Evolutionary conservation across 1,140 invertebrate species (phyloP).

Genomic region (Orchesella cincta): DNA sequence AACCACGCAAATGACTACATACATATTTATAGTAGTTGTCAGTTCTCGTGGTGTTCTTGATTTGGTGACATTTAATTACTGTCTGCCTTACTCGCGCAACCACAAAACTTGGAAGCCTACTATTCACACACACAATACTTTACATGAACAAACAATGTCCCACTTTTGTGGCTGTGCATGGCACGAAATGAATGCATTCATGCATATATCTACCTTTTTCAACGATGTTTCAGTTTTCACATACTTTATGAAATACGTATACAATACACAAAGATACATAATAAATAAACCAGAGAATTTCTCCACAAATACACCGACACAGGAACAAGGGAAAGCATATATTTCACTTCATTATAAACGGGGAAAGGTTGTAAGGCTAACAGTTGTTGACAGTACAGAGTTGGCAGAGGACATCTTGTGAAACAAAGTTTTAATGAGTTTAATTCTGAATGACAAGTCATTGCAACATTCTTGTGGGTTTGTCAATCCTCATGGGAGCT

Average conservation of each 20-base stretch:
- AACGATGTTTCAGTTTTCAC: not conserved
- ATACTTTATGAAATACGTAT: not conserved
- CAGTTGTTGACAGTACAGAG: not conserved
- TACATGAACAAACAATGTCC: not conserved
- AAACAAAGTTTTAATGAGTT: slow-evolving; percentile 8
- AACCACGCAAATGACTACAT: too few species aligned
- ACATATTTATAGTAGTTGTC: too few species aligned
- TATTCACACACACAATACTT: too few species aligned
- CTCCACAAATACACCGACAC: not conserved
- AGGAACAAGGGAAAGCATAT: not conserved
- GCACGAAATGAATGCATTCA: not conserved
- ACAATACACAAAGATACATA: not conserved
- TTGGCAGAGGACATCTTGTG: not conserved
- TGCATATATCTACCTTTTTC: not conserved
- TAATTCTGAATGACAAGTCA: slow-evolving; percentile 5
- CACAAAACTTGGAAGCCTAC: not conserved
- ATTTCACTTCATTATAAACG: not conserved
- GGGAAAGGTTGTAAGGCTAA: not conserved
- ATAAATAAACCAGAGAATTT: not conserved
- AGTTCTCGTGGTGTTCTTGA: not conserved
- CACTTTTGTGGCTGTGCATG: not conserved
- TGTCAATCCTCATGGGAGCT: not conserved
- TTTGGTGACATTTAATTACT: not conserved
- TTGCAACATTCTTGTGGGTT: slow-evolving; percentile 7
- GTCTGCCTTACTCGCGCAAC: not conserved